Evolutionary conservation across 1,140 invertebrate genomes (phyloP), one percentile per base, ranked within the genome.

Genomic region (Brachionus rotundiformis): DNA sequence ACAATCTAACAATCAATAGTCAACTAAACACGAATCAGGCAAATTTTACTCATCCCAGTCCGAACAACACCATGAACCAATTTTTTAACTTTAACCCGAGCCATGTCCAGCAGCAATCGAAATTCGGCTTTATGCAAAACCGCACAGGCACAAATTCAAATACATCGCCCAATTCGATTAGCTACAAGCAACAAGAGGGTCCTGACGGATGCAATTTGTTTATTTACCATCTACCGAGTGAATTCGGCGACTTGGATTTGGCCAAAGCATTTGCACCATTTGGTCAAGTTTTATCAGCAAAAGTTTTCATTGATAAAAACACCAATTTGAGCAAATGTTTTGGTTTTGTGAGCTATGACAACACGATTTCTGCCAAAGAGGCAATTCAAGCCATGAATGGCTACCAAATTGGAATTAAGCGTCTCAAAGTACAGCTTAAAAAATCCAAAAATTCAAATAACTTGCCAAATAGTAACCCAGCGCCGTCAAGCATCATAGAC

Each of bases 301-400:
- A 99, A 91, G 97, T 99, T 82, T 99, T 98, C 90, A 97, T 99
- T 86, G 97, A 99, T 89, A 92, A 96, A 84, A 96, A 96, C 86
- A 99, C 97, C 84, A 99, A 98, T 90, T 96, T 98, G 89, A 98
- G 95, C 91, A 99, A 99, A 92, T 99, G 97, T 91, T 99, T 99
- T 90, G 97, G 97, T 98, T 99, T 99, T 90, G 96, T 99, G 85
- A 98, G 96, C 86, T 99, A 96, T 90, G 96, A 99, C 91, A 99
- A 98, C 91, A 95, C 95, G 83, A 90, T 92, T 84, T 97, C 95
- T 88, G 96, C 97, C 85, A 95, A 98, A 88, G 92, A 94, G 83
- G 97, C 97, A 61, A 99, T 99, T 88, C 94, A 98, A 87, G 93
- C 95, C 84, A 99, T 99, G 97, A 99, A 99, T 90, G 98, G 98